Evolutionary conservation across 2,888 invertebrate species (phyloP).

Genomic region (Tillus elongatus): DNA sequence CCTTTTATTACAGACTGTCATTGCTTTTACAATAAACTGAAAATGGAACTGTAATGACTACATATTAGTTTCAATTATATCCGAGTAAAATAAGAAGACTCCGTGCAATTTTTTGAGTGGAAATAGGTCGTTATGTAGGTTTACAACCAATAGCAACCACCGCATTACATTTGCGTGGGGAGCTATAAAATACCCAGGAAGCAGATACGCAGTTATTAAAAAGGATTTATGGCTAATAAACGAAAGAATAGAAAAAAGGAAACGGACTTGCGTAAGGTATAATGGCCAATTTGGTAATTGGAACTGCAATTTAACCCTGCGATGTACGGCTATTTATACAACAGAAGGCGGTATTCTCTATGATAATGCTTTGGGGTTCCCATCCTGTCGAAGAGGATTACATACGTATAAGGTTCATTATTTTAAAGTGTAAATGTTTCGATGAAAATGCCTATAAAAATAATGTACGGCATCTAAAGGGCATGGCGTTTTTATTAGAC

Average conservation of each 20-base stretch:
- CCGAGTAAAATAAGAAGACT: slow-evolving; percentile 15
- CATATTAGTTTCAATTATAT: not conserved
- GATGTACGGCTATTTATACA: slow-evolving; percentile 1
- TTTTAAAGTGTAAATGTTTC: too few species aligned
- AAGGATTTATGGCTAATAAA: slow-evolving; percentile 30
- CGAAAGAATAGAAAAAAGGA: slow-evolving; percentile 22
- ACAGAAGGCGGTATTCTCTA: too few species aligned
- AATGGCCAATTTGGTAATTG: slow-evolving; percentile 28
- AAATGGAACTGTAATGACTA: too few species aligned
- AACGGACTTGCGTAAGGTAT: slow-evolving; percentile 22
- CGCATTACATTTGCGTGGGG: slow-evolving; percentile 22
- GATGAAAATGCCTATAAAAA: too few species aligned
- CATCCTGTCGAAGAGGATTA: too few species aligned
- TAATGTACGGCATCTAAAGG: too few species aligned
- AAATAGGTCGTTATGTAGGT: not conserved
- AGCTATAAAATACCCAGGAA: slow-evolving; percentile 24
- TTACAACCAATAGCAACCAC: not conserved
- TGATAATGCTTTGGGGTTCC: too few species aligned
- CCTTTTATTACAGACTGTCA: too few species aligned
- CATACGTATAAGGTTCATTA: too few species aligned
- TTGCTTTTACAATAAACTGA: too few species aligned
- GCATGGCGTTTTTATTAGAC: too few species aligned
- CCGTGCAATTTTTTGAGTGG: slow-evolving; percentile 1
- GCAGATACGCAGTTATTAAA: slow-evolving; percentile 27
- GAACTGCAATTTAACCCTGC: slow-evolving; percentile 6